These are phyloP conservation scores for Malurus alboscapulatus DNA, from an alignment of 2,113 vertebrate species.

Conservation along the genomic window DNA sequence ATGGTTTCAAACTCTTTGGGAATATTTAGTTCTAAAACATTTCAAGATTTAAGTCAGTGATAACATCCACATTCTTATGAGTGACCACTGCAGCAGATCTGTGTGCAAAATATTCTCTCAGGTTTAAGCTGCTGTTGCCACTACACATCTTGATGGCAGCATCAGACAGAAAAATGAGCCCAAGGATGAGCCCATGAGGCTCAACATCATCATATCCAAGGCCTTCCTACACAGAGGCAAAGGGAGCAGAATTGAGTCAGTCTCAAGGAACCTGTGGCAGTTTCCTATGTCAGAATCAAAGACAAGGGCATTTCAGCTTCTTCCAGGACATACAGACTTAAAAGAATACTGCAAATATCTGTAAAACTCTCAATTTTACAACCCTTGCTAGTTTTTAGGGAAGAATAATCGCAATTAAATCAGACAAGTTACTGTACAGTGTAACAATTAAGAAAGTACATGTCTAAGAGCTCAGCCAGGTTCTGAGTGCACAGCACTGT, in stretches of 20 bases:
- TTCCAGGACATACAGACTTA: not conserved
- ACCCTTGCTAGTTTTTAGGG: not conserved
- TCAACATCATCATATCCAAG: not conserved
- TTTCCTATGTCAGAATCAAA: not conserved
- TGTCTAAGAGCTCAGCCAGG: not conserved
- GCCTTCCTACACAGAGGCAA: not conserved
- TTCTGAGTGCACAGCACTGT: not conserved
- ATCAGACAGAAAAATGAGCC: not conserved
- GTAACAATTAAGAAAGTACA: not conserved
- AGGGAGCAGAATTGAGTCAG: not conserved
- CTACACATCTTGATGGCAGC: not conserved
- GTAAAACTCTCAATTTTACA: not conserved
- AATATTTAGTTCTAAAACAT: not conserved
- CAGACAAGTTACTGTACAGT: not conserved
- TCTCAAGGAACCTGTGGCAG: not conserved
- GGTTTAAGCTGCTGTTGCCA: not conserved
- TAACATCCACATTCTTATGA: rapidly evolving
- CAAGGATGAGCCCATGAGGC: not conserved
- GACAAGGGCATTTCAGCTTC: not conserved
- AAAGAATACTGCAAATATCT: not conserved
- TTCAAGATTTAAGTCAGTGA: not conserved
- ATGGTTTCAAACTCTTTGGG: not conserved
- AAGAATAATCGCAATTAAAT: not conserved
- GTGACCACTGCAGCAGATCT: not conserved
- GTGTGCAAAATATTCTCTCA: not conserved